Percentiles rank a stretch among this genome's conserved stretches.
These are phyloP conservation scores for Urocolius indicus DNA, from an alignment of 2,113 vertebrate species.

Conservation along the genomic window DNA sequence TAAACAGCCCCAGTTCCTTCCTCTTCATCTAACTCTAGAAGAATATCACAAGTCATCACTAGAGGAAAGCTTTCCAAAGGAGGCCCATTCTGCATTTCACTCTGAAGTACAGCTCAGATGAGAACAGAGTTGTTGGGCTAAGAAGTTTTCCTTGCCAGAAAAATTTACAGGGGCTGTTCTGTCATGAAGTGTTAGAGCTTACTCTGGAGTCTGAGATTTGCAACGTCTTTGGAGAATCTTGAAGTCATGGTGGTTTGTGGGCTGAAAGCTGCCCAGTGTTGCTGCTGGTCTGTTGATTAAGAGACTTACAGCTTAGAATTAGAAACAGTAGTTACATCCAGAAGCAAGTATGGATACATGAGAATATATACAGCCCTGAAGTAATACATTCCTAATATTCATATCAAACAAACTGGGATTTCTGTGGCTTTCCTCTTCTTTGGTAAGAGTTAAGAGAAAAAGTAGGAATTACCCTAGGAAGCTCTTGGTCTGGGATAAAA, in stretches of 20 bases:
- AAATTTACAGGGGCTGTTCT: not conserved
- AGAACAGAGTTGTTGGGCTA: not conserved
- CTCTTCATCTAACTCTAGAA: not conserved
- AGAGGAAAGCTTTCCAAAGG: not conserved
- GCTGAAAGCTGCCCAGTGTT: not conserved
- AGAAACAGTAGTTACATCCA: slow-evolving; percentile 5
- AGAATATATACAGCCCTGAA: not conserved
- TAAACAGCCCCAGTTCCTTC: too few relatives aligned
- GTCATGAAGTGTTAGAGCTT: not conserved
- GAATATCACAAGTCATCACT: not conserved
- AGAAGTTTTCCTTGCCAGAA: not conserved
- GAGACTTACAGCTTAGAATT: not conserved
- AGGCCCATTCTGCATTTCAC: not conserved
- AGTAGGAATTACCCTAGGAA: not conserved
- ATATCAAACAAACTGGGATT: not conserved
- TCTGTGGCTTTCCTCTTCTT: not conserved
- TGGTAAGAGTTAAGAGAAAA: not conserved
- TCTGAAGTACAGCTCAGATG: not conserved
- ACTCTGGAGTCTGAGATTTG: not conserved
- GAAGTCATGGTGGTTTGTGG: not conserved
- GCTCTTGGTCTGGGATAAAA: not conserved
- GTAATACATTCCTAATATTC: not conserved
- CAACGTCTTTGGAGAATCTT: not conserved
- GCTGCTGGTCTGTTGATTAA: not conserved
- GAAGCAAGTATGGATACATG: not conserved